Percentiles rank a stretch among this genome's conserved stretches.
Conservation (phyloP, 2,113 vertebrate genomes). For the Picathartes gymnocephalus region DNA sequence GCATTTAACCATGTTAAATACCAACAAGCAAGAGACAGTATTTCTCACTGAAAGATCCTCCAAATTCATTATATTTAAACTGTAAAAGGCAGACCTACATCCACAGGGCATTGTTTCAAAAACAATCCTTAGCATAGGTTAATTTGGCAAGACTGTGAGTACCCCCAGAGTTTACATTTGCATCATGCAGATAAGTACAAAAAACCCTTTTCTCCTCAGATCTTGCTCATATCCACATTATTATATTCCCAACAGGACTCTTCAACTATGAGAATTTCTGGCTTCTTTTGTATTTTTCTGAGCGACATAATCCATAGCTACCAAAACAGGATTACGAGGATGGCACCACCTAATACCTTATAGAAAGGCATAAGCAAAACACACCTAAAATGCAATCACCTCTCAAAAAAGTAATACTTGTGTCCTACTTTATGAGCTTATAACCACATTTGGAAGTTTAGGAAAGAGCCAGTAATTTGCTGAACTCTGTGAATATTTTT, state of each 20-base stretch:
- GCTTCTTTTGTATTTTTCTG: neutral
- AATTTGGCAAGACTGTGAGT: neutral
- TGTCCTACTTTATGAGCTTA: neutral
- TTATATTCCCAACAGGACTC: neutral
- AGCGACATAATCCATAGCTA: neutral
- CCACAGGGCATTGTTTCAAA: neutral
- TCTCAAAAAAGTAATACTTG: neutral
- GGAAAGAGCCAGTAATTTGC: neutral
- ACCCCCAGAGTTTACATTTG: accelerated
- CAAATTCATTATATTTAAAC: neutral
- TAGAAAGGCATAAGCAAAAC: neutral
- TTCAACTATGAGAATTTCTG: neutral
- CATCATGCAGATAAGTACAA: neutral
- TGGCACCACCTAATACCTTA: neutral
- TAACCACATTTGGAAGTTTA: neutral
- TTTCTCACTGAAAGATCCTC: neutral
- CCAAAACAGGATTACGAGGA: neutral
- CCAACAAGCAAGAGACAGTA: neutral
- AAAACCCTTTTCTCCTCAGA: neutral
- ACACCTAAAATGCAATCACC: neutral
- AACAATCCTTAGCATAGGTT: neutral
- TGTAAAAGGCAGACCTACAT: neutral
- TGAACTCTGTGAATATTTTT: neutral
- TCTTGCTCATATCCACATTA: neutral
- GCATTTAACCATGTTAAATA: neutral